These are phyloP conservation scores for Mus musculus DNA, from an alignment of 2,113 vertebrate genomes.

Conservation along the genomic window GRCm39 chr5:62869001-62869500, in stretches of 20 bases:
- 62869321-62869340: conserved; percentile 22
- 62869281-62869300: not conserved
- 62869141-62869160: not conserved
- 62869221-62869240: not conserved
- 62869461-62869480: not conserved
- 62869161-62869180: not conserved
- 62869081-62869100: not conserved
- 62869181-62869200: not conserved
- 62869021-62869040: too few relatives aligned
- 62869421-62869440: not conserved
- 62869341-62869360: not conserved
- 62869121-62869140: not conserved
- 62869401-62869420: not conserved
- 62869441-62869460: not conserved
- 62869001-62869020: too few relatives aligned
- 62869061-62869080: too few relatives aligned
- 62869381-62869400: not conserved
- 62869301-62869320: not conserved
- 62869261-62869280: conserved; percentile 7
- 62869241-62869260: conserved; percentile 8
- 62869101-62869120: not conserved
- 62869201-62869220: not conserved
- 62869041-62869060: too few relatives aligned
- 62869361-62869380: not conserved
- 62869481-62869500: not conserved